Percentiles rank a stretch among this genome's conserved stretches.
Evolutionary conservation across 2,888 invertebrate genomes (phyloP).

Genomic region (Ditylenchus weischeri): DNA sequence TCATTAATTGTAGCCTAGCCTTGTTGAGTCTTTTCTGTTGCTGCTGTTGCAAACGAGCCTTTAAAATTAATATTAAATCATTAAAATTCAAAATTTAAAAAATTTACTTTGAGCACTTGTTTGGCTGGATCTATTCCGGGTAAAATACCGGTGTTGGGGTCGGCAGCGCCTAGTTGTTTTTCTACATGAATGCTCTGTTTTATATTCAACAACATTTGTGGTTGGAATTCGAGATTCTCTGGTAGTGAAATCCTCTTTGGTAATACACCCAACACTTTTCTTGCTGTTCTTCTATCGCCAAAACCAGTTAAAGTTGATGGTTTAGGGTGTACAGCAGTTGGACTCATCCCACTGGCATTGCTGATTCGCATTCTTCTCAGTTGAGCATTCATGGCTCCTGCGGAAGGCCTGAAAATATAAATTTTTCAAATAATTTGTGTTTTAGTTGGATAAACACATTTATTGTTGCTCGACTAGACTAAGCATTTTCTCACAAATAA

Average conservation of each 20-base stretch:
- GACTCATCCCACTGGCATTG: neutral
- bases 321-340: constrained; percentile 3
- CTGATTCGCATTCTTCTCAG: constrained; percentile 22
- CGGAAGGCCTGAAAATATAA: constrained; percentile 24
- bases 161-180: constrained; percentile 51
- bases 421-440: too few relatives aligned
- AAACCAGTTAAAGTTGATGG: neutral
- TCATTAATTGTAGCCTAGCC: constrained; percentile 35
- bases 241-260: constrained; percentile 59
- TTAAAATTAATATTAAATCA: too few relatives aligned
- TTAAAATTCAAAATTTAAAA: too few relatives aligned
- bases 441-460: too few relatives aligned
- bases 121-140: constrained; percentile 20
- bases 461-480: too few relatives aligned
- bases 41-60: constrained; percentile 60
- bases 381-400: constrained; percentile 25
- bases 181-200: constrained; percentile 60
- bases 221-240: constrained; percentile 59
- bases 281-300: constrained; percentile 11
- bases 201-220: constrained; percentile 59
- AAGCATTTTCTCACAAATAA: too few relatives aligned
- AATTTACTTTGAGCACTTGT: constrained; percentile 52
- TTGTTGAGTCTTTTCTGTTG: constrained; percentile 51
- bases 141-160: constrained; percentile 5
- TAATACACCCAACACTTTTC: constrained; percentile 30